phyloP scores from a whole-genome alignment of 2,888 invertebrate species.

The Leptinotarsa haldemani region DNA sequence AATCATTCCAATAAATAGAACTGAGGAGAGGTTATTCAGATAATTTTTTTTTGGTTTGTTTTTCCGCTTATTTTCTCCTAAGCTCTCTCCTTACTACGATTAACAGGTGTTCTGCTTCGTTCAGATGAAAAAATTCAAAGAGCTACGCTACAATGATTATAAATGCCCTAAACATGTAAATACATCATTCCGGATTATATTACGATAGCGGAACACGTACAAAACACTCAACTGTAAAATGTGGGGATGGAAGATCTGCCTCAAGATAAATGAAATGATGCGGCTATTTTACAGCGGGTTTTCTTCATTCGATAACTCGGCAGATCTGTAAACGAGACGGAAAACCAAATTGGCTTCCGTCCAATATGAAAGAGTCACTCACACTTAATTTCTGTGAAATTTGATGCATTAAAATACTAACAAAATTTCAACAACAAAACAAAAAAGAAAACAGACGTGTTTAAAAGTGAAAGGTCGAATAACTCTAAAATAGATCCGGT shows the following conservation, averaged over 20 bases:
- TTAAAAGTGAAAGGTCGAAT: neutral
- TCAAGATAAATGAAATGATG: slow-evolving; percentile 26
- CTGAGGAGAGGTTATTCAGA: slow-evolving; percentile 40
- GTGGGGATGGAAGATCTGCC: slow-evolving; percentile 44
- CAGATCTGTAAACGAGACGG: slow-evolving; percentile 36
- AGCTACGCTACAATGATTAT: slow-evolving; percentile 37
- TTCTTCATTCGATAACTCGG: slow-evolving; percentile 35
- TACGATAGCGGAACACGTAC: slow-evolving; percentile 33
- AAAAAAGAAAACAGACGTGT: slow-evolving; percentile 27
- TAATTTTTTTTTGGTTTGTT: slow-evolving; percentile 26
- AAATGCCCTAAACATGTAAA: slow-evolving; percentile 38
- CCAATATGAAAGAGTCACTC: slow-evolving; percentile 25
- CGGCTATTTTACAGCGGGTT: slow-evolving; percentile 45
- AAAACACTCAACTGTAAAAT: slow-evolving; percentile 46
- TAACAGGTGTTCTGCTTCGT: slow-evolving; percentile 38
- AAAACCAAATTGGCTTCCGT: slow-evolving; percentile 20
- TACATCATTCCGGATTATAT: slow-evolving; percentile 37
- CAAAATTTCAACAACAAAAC: slow-evolving; percentile 41
- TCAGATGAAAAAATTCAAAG: slow-evolving; percentile 35
- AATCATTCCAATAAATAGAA: slow-evolving; percentile 34
- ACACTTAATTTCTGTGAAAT: slow-evolving; percentile 25
- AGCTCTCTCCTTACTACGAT: slow-evolving; percentile 19
- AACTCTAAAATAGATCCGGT: slow-evolving; percentile 30
- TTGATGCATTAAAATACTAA: slow-evolving; percentile 29
- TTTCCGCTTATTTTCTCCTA: slow-evolving; percentile 21